Percentiles rank a stretch among this genome's conserved stretches.
phyloP scores from a whole-genome alignment of 2,797 vertebrate species.

The Clarias pachynema region DNA sequence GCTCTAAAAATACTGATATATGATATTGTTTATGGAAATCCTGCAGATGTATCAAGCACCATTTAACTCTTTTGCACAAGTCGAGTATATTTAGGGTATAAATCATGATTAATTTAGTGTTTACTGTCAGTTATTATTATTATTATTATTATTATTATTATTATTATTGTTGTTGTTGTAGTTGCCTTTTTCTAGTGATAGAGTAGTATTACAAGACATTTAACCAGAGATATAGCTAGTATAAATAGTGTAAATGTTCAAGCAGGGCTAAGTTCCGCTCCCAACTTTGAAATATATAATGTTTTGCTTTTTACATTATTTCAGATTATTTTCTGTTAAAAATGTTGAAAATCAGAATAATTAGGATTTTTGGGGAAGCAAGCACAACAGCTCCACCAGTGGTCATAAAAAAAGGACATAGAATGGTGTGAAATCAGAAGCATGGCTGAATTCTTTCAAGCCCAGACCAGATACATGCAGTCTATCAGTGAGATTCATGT shows the following conservation, averaged over 20 bases:
- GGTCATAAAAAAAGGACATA: background rate
- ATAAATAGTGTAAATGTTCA: background rate
- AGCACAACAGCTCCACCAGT: background rate
- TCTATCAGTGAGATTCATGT: background rate
- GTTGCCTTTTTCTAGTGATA: background rate
- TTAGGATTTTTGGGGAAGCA: background rate
- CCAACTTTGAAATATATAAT: background rate
- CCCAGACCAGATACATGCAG: background rate
- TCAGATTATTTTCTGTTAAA: background rate
- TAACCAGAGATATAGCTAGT: background rate
- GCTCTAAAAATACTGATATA: background rate
- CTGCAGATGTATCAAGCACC: background rate
- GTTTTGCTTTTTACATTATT: background rate
- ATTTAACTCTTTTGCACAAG: background rate
- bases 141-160: no score
- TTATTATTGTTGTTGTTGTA: no score
- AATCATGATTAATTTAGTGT: background rate
- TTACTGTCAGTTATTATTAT: background rate
- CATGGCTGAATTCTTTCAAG: slow-evolving; percentile 2
- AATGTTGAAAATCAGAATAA: background rate
- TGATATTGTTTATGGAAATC: background rate
- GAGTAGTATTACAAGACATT: background rate
- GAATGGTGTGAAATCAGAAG: background rate
- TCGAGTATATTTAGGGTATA: background rate
- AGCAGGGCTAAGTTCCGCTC: background rate